Percentiles rank a stretch among this genome's conserved stretches.
Evolutionary conservation across 2,888 invertebrate species (phyloP).

Genomic region (Trimorus sp.): DNA sequence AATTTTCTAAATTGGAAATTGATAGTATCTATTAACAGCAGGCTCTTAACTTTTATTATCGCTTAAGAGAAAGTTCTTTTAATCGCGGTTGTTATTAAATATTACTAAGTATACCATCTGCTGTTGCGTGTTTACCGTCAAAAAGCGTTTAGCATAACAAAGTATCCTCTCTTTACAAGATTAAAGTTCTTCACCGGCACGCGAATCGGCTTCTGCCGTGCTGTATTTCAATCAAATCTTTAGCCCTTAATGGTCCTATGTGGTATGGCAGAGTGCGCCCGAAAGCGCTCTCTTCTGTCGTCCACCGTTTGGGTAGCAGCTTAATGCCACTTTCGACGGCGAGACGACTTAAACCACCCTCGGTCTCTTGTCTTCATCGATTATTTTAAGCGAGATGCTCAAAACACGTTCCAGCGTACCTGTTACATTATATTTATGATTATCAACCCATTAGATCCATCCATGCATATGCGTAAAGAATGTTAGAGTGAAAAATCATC

Average conservation of each 20-base stretch:
- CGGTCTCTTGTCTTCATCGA: slow-evolving; percentile 54
- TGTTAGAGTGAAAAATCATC: no score
- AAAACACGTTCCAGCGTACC: slow-evolving; percentile 45
- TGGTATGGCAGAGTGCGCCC: slow-evolving; percentile 69
- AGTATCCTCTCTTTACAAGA: slow-evolving; percentile 56
- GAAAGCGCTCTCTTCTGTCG: slow-evolving; percentile 68
- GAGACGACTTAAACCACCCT: slow-evolving; percentile 74
- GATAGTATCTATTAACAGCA: no score
- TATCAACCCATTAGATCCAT: neutral
- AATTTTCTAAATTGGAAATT: no score
- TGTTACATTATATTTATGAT: slow-evolving; percentile 38
- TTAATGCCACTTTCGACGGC: slow-evolving; percentile 72
- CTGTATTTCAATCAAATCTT: slow-evolving; percentile 79
- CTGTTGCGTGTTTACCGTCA: slow-evolving; percentile 49
- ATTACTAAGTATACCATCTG: slow-evolving; percentile 13
- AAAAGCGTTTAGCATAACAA: slow-evolving; percentile 54
- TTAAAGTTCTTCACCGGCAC: slow-evolving; percentile 73
- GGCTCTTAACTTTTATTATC: neutral
- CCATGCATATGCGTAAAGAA: neutral
- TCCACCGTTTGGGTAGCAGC: slow-evolving; percentile 70
- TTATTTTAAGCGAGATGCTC: slow-evolving; percentile 45
- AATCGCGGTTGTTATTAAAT: slow-evolving; percentile 12
- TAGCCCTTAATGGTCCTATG: slow-evolving; percentile 75
- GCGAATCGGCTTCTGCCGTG: slow-evolving; percentile 71
- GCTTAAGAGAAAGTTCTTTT: neutral